These are phyloP conservation scores for Pristionchus exspectatus DNA, from an alignment of 2,888 invertebrate genomes.

Conservation along the genomic window DNA sequence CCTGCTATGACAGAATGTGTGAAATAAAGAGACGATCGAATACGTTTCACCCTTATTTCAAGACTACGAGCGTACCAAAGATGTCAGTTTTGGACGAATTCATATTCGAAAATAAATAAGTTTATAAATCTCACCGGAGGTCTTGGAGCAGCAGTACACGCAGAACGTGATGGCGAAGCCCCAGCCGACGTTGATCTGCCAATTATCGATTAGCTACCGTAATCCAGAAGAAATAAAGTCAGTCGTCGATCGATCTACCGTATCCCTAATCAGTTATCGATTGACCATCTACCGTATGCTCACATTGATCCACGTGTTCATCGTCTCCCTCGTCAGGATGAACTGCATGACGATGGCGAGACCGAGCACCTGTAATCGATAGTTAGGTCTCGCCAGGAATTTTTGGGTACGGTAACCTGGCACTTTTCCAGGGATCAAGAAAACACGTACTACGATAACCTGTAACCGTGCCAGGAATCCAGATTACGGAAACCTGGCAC, in stretches of 20 bases:
- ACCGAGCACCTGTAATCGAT: slow-evolving; percentile 69
- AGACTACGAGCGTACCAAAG: background rate
- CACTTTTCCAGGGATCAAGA: background rate
- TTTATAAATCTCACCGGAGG: slow-evolving; percentile 63
- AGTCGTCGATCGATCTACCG: background rate
- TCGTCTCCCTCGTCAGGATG: slow-evolving; percentile 70
- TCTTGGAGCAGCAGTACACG: slow-evolving; percentile 70
- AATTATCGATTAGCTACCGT: slow-evolving; percentile 11
- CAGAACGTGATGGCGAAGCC: slow-evolving; percentile 72
- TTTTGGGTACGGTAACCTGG: background rate
- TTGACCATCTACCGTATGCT: background rate
- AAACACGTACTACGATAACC: slow-evolving; percentile 58
- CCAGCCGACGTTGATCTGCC: slow-evolving; percentile 70
- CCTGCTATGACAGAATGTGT: background rate
- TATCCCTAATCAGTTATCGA: background rate
- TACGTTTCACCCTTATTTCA: background rate
- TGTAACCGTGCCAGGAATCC: background rate
- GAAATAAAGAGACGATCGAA: background rate
- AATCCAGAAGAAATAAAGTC: background rate
- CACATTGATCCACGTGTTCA: slow-evolving; percentile 75
- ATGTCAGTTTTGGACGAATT: too few relatives aligned
- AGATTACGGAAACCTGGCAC: background rate
- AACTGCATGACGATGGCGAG: slow-evolving; percentile 72
- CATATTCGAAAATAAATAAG: background rate
- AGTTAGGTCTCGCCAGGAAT: background rate